Percentiles rank a stretch among this genome's conserved stretches.
These are phyloP conservation scores for Cheilosia grossa DNA, from an alignment of 2,888 invertebrate species.

Conservation along the genomic window DNA sequence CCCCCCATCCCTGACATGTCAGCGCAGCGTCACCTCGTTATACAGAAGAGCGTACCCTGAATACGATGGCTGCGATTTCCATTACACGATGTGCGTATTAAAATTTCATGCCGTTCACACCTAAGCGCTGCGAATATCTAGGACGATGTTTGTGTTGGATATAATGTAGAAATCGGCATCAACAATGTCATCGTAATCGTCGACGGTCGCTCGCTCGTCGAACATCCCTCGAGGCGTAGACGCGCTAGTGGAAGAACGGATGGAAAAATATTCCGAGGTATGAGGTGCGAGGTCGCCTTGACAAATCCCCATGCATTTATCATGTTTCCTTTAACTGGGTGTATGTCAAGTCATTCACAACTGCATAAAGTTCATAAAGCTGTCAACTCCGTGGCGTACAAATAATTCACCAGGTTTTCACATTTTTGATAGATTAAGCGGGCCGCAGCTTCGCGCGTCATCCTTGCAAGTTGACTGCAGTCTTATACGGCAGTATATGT, in stretches of 20 bases:
- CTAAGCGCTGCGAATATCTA: slow-evolving; percentile 42
- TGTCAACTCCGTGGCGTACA: slow-evolving; percentile 50
- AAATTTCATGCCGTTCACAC: slow-evolving; percentile 66
- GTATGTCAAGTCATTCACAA: background rate
- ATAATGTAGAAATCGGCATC: slow-evolving; percentile 59
- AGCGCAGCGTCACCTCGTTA: background rate
- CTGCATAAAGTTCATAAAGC: slow-evolving; percentile 51
- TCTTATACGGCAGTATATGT: background rate
- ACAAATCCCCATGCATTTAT: slow-evolving; percentile 40
- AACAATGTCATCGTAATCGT: slow-evolving; percentile 68
- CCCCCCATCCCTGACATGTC: slow-evolving; percentile 4
- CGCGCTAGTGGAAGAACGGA: background rate
- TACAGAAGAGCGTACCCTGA: background rate
- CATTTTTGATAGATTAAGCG: slow-evolving; percentile 8
- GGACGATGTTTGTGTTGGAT: slow-evolving; percentile 57
- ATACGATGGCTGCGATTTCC: slow-evolving; percentile 36
- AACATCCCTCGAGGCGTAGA: slow-evolving; percentile 11
- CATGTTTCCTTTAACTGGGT: slow-evolving; percentile 12
- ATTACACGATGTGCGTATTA: slow-evolving; percentile 66
- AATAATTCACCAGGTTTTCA: slow-evolving; percentile 35
- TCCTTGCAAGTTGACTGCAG: slow-evolving; percentile 8
- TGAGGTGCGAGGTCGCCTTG: slow-evolving; percentile 7
- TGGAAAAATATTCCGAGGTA: background rate
- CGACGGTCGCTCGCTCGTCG: slow-evolving; percentile 10
- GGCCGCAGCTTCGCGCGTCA: slow-evolving; percentile 5